Percentiles rank a stretch among this genome's conserved stretches.
These are phyloP conservation scores for Apogon talboti DNA, from an alignment of 2,797 vertebrate genomes.

Conservation along the genomic window DNA sequence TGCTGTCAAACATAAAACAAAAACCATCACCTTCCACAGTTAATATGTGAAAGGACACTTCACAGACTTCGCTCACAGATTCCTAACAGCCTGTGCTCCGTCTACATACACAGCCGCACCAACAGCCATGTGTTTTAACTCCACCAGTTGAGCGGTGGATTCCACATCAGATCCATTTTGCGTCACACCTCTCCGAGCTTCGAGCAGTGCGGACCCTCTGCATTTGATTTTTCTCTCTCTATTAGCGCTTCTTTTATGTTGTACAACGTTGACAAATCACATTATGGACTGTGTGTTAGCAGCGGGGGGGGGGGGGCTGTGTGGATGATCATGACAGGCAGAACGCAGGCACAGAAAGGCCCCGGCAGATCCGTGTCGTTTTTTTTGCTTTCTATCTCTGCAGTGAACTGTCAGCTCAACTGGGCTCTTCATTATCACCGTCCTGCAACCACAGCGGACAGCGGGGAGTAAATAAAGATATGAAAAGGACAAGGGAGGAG, in stretches of 20 bases:
- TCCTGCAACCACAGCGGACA: constrained; percentile 38
- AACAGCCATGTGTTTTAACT: neutral
- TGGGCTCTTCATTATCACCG: constrained; percentile 45
- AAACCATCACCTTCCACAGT: neutral
- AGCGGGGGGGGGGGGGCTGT: constrained; percentile 32
- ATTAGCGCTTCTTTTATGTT: constrained; percentile 65
- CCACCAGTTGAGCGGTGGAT: constrained; percentile 3
- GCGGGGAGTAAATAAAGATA: constrained; percentile 63
- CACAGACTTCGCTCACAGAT: constrained; percentile 9
- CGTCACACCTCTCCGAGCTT: constrained; percentile 36
- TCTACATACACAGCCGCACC: constrained; percentile 8
- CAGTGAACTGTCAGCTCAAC: constrained; percentile 49
- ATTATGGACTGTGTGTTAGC: constrained; percentile 61
- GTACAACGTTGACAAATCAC: constrained; percentile 70
- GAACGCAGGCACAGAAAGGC: constrained; percentile 49
- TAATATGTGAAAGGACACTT: constrained; percentile 7
- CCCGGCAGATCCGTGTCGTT: constrained; percentile 38
- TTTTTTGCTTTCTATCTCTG: constrained; percentile 40
- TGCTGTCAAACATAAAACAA: constrained; percentile 18
- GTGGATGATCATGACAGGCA: constrained; percentile 70
- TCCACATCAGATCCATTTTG: constrained; percentile 58
- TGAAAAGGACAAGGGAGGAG: constrained; percentile 41
- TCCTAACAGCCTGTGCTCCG: constrained; percentile 9
- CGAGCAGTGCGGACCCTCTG: constrained; percentile 41
- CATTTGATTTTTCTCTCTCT: constrained; percentile 61